Conservation (phyloP, 2,113 vertebrate species). For the Laterallus jamaicensis region DNA sequence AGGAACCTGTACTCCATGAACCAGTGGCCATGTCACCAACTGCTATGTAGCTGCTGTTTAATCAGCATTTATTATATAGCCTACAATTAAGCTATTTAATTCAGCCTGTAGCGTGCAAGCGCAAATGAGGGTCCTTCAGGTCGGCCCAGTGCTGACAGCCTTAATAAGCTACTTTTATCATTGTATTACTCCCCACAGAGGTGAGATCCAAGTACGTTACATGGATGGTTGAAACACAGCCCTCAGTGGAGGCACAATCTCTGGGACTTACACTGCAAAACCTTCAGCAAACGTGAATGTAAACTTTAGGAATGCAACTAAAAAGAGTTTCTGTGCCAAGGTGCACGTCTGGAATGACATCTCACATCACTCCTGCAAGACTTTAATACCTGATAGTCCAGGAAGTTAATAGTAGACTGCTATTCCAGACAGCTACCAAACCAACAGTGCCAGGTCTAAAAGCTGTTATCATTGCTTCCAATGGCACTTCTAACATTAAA, state of each 20-base stretch:
- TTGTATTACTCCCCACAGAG: background rate
- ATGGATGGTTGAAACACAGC: background rate
- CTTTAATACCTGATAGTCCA: background rate
- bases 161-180: background rate
- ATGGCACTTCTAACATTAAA: background rate
- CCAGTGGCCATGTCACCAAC: background rate
- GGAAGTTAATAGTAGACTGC: background rate
- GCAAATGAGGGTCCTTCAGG: background rate
- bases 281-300: background rate
- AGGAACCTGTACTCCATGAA: background rate
- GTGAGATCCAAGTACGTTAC: background rate
- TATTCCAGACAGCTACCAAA: background rate
- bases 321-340: background rate
- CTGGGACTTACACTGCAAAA: background rate
- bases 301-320: background rate
- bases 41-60: background rate
- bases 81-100: background rate
- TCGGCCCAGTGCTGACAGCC: background rate
- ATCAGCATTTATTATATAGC: background rate
- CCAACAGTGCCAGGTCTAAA: background rate
- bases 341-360: rapidly evolving
- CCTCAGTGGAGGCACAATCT: background rate
- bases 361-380: background rate
- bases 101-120: background rate
- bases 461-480: background rate